Base-by-base conservation (phyloP, 2,113 vertebrate species). In the Mustela lutreola region DNA sequence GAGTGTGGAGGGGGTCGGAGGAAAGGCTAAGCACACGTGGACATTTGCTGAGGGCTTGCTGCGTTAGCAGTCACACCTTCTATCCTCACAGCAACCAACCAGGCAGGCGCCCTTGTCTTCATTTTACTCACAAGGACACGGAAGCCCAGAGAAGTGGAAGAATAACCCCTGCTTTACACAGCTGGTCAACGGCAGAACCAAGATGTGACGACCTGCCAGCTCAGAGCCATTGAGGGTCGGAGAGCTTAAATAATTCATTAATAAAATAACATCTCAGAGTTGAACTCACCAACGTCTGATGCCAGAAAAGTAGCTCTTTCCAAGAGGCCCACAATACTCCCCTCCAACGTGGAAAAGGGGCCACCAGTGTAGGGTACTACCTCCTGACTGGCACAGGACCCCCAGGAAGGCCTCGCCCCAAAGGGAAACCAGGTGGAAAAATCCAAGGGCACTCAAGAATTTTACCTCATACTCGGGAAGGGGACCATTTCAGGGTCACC, bases 121-220 rank as follows among this genome's bases (percentile, higher is more conserved):
- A 45, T 91, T 85, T 90, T 86, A 90, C 56, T 58, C 76, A 78
- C 12, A 36, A 94, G 91, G 63, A 97, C 56, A 94, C 4, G 22
- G 67, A 58, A 95, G 21, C 45, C n/a, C 60, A 76, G 84, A 94
- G 42, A 93, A 67, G 83, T 50, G 83, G 91, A 92, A 58, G 86
- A 95, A 95, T 15, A 79, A 71, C n/a, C 14, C 19, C 33, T 36
- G 78, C 48, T 93, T 97, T 31, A 91, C 65, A 89, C n/a, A 92
- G 53, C 60, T 71, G 21, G 63, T 58, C 81, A 62, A n/a, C 53
- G 58, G 58, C 58, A 97, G 67, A 94, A 76, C 22, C 70, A 78
- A 89, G 71, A 76, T 70, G 56, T 56, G 60, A 63, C 36, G 33
- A 1, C 85, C 92, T 73, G 33, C 60, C 4, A 7, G 67, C 36